Percentiles rank a stretch among this genome's conserved stretches.
Conservation (phyloP, 2,797 vertebrate species). For the Oceanodroma leucorhoa region DNA sequence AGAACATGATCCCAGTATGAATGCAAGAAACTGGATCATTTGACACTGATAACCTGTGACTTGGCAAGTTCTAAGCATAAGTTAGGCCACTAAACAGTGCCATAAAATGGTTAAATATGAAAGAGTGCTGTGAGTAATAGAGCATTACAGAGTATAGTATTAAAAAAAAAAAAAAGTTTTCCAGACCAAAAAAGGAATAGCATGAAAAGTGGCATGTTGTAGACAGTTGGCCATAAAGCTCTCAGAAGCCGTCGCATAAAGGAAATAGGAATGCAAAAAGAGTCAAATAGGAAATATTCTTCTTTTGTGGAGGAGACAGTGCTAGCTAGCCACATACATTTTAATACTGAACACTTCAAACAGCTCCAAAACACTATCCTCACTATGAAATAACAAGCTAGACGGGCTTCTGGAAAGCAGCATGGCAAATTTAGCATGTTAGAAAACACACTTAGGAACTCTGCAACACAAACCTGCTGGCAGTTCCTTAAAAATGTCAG, state of each 20-base stretch:
- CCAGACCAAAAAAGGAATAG: constrained; percentile 9
- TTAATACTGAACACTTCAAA: background rate
- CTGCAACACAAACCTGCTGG: background rate
- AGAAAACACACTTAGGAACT: background rate
- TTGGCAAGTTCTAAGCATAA: background rate
- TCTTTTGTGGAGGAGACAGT: background rate
- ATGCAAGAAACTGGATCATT: background rate
- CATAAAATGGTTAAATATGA: background rate
- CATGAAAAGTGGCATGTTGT: background rate
- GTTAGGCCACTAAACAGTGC: background rate
- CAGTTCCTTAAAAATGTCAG: background rate
- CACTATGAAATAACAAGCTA: background rate
- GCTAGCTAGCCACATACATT: background rate
- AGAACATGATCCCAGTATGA: background rate
- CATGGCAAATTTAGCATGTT: background rate
- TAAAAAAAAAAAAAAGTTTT: background rate
- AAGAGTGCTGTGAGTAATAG: background rate
- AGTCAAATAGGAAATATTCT: background rate
- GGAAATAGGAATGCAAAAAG: background rate
- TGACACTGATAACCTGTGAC: background rate
- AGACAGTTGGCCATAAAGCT: background rate
- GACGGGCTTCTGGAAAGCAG: background rate
- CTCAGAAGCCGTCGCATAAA: background rate
- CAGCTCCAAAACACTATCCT: background rate
- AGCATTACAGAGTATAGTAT: background rate